A percentile compares a stretch with the other conserved stretches of the same genome.
phyloP scores from a whole-genome alignment of 2,797 vertebrate genomes.

The Australoheros facetus region DNA sequence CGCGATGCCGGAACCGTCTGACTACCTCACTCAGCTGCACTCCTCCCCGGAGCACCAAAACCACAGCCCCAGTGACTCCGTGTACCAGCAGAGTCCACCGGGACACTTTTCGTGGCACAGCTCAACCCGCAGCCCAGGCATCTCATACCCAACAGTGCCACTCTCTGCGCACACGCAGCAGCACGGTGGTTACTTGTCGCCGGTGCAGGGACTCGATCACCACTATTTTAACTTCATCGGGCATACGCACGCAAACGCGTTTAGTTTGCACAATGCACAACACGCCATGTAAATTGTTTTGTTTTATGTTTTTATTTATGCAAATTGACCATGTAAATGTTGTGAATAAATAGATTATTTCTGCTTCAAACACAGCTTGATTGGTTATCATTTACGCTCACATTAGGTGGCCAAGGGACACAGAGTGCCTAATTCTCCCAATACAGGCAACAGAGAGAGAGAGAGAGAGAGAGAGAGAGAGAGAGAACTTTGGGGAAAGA shows the following conservation, averaged over 20 bases:
- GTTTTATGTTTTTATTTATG: slow-evolving; percentile 66
- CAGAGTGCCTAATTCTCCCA: not conserved
- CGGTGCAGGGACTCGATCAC: slow-evolving; percentile 90
- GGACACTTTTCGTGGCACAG: slow-evolving; percentile 89
- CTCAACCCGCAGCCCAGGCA: slow-evolving; percentile 82
- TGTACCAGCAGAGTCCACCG: slow-evolving; percentile 84
- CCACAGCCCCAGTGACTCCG: slow-evolving; percentile 82
- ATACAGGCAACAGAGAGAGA: not conserved
- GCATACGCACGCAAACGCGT: slow-evolving; percentile 88
- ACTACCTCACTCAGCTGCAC: slow-evolving; percentile 87
- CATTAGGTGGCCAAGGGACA: not conserved
- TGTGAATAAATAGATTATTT: slow-evolving; percentile 74
- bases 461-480: too few relatives aligned
- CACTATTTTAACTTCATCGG: slow-evolving; percentile 94
- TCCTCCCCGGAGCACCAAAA: slow-evolving; percentile 85
- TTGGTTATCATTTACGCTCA: slow-evolving; percentile 4
- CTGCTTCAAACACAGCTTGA: slow-evolving; percentile 18
- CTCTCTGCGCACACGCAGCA: slow-evolving; percentile 83
- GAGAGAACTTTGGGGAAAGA: not conserved
- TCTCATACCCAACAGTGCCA: slow-evolving; percentile 86
- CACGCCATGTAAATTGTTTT: slow-evolving; percentile 79
- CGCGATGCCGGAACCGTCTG: slow-evolving; percentile 83
- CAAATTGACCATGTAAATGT: slow-evolving; percentile 55
- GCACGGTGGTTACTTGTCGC: slow-evolving; percentile 87
- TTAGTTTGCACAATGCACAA: slow-evolving; percentile 89